Evolutionary conservation across 2,888 invertebrate species (phyloP).

Genomic region (Eupeodes latifasciatus): DNA sequence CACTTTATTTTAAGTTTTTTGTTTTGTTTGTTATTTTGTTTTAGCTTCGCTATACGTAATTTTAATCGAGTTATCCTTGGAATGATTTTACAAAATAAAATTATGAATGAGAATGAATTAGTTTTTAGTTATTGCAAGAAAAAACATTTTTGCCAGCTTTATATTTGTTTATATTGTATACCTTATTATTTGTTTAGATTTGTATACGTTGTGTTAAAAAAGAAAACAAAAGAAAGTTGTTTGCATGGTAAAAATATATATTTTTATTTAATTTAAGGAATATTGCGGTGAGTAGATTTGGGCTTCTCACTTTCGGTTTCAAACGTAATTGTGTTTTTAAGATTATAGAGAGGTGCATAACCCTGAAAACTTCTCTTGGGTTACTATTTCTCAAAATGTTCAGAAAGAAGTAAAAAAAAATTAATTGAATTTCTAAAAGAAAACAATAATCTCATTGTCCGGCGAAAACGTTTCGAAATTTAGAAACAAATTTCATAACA

Average conservation of each 20-base stretch:
- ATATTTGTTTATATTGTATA: conserved; percentile 34
- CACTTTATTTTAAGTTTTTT: conserved; percentile 60
- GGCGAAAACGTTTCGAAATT: too few species aligned
- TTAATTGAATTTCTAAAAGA: too few species aligned
- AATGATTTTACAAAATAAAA: conserved; percentile 50
- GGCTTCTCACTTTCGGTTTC: background rate
- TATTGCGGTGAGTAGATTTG: conserved; percentile 6
- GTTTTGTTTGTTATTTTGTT: conserved; percentile 38
- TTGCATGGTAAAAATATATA: conserved; percentile 51
- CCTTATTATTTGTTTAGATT: conserved; percentile 2
- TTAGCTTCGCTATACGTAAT: conserved; percentile 70
- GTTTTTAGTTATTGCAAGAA: conserved; percentile 2
- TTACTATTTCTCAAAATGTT: too few species aligned
- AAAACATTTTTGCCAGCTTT: conserved; percentile 65
- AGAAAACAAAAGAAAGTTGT: background rate
- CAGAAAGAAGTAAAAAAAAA: too few species aligned
- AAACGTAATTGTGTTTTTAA: background rate
- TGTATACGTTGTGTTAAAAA: background rate
- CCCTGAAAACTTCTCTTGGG: too few species aligned
- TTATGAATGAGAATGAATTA: conserved; percentile 59
- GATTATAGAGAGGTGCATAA: too few species aligned
- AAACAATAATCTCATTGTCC: too few species aligned
- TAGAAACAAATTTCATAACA: too few species aligned
- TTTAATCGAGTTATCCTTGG: conserved; percentile 49
- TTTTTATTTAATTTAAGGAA: conserved; percentile 5